A percentile compares a stretch with the other conserved stretches of the same genome.
Conservation (phyloP, 1,140 invertebrate genomes). For the Dendroctonus valens region DNA sequence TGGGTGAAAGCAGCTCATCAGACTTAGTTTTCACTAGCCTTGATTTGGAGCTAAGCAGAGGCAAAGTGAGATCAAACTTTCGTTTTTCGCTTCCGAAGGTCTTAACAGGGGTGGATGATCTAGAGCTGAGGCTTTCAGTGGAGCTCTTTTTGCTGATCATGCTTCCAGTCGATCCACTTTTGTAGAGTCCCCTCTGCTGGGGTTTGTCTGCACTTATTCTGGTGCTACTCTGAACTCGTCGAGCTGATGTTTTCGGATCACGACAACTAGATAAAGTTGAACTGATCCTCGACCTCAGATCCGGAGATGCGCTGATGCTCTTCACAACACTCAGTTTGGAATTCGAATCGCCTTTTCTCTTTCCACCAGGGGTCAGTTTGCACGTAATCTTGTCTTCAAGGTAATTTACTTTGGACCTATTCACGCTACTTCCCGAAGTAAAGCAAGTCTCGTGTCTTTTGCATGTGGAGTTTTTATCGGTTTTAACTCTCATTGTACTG, state of each 20-base stretch:
- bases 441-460: conserved; percentile 62
- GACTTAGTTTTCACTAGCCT: conserved; percentile 53
- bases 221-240: conserved; percentile 40
- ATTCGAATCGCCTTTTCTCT: conserved; percentile 47
- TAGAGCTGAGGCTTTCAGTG: conserved; percentile 30
- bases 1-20: conserved; percentile 58
- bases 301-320: conserved; percentile 49
- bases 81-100: conserved; percentile 49
- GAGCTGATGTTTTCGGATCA: conserved; percentile 35
- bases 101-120: conserved; percentile 51
- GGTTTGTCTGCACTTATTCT: conserved; percentile 32
- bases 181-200: conserved; percentile 25
- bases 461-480: conserved; percentile 38
- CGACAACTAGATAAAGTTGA: conserved; percentile 37
- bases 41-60: conserved; percentile 9
- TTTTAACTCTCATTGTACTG: conserved; percentile 53
- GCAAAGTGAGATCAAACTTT: conserved; percentile 39
- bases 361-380: conserved; percentile 55
- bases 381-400: conserved; percentile 59
- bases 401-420: conserved; percentile 57
- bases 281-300: conserved; percentile 38
- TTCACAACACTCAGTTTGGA: conserved; percentile 47
- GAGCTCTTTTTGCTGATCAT: conserved; percentile 28
- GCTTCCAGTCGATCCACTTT: conserved; percentile 30
- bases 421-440: conserved; percentile 42